Percentiles rank a stretch among this genome's conserved stretches.
These are phyloP conservation scores for Cardinalis cardinalis DNA, from an alignment of 2,113 vertebrate genomes.

Conservation along the genomic window DNA sequence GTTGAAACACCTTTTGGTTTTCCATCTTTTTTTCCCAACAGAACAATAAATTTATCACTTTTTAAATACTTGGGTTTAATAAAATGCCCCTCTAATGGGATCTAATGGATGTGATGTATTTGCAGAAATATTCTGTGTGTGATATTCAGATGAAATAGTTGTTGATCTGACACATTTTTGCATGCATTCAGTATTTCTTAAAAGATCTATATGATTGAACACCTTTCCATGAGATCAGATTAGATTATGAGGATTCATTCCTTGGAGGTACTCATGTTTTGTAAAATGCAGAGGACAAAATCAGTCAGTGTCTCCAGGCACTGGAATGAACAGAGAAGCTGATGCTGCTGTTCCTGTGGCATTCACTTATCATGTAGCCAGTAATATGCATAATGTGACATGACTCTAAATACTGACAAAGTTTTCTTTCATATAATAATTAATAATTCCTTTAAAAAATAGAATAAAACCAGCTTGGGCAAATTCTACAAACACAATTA, in stretches of 20 bases:
- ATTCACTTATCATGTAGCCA: constrained; percentile 1
- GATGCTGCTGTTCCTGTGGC: constrained; percentile 5
- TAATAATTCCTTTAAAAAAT: neutral
- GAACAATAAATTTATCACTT: neutral
- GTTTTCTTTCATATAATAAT: neutral
- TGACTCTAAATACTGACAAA: constrained; percentile 23
- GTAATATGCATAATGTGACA: constrained; percentile 12
- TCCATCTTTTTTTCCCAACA: neutral
- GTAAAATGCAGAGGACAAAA: neutral
- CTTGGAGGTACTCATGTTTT: neutral
- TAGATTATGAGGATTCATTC: neutral
- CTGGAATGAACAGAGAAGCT: neutral
- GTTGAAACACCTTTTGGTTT: neutral
- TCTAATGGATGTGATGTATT: neutral
- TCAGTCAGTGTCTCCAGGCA: neutral
- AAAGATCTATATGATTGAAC: neutral
- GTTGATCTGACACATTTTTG: neutral
- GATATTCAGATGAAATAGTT: neutral
- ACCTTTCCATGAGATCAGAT: neutral
- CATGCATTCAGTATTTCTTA: neutral
- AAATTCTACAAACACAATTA: neutral
- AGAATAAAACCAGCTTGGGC: neutral
- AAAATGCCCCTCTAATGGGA: neutral
- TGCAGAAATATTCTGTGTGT: neutral
- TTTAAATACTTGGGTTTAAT: neutral